Evolutionary conservation across 2,797 vertebrate genomes (phyloP), one percentile per base, ranked within the genome.

Genomic region (Tinamus major): DNA sequence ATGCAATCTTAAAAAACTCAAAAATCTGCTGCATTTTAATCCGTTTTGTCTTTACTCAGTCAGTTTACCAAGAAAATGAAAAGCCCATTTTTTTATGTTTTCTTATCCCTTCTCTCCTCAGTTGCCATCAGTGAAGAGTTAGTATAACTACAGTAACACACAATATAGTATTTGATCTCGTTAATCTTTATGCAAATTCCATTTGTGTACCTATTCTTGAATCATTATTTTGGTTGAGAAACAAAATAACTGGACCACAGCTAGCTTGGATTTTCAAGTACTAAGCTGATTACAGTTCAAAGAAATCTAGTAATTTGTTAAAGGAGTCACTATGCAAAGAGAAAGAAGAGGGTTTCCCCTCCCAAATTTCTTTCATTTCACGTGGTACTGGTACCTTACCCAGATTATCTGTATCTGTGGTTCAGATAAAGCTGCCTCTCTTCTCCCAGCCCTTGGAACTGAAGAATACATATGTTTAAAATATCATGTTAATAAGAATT

Each of bases 391-490:
- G 46, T 15, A 21, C 55, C 61, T 56, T 56, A 49, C 3, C 65
- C 31, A 18, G 41, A n/a, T 16, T 56, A 21, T 56, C 13, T 31
- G 63, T n/a, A 41, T 10, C 31, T 51, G 23, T 56, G 51, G 6
- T 14, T 41, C 16, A 71, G 15, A 8, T 70, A 20, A 46, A 1
- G 0, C n/a, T 35, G 1, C 5, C 9, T 64, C 26, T 70, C 2
- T 8, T 88, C 6, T 68, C 6, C 10, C 6, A 83, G 21, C 2
- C 33, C 21, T 16, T 82, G 27, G n/a, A 87, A 63, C 1, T 31
- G 6, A 21, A 75, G 20, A 83, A 29, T 17, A 33, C 5, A 2
- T 46, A 9, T 27, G 62, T 27, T 3, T 67, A 59, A 82, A 80
- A 80, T 14, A 8, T 67, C 26, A 75, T 19, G 46, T 81, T 55